A percentile compares a stretch with the other conserved stretches of the same genome.
phyloP scores from a whole-genome alignment of 1,140 invertebrate species.

The Trinorchestia longiramus region DNA sequence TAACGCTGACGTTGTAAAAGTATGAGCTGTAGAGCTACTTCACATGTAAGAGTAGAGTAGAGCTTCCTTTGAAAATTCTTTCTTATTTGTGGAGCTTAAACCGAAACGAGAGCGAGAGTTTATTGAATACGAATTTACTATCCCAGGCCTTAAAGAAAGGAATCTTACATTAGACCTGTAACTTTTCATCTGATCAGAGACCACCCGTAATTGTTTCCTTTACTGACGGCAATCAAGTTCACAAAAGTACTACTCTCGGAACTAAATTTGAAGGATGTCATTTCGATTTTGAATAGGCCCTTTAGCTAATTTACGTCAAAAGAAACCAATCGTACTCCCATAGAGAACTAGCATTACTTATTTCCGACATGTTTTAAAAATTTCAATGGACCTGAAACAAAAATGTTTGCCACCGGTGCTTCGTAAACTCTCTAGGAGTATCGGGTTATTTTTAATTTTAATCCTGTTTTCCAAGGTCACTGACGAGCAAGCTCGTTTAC shows the following conservation, averaged over 20 bases:
- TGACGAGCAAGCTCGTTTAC: no score
- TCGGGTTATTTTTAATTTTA: neutral
- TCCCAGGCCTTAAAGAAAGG: no score
- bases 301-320: neutral
- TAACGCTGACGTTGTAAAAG: no score
- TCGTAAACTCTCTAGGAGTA: neutral
- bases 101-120: no score
- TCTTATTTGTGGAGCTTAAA: no score
- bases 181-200: neutral
- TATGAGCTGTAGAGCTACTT: no score
- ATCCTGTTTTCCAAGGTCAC: neutral
- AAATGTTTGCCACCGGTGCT: neutral
- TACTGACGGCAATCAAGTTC: neutral
- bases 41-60: no score
- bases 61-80: no score
- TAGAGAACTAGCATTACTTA: neutral
- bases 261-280: neutral
- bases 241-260: neutral
- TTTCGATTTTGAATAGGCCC: neutral
- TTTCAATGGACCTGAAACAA: neutral
- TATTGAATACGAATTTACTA: no score
- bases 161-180: no score
- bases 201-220: neutral
- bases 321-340: neutral
- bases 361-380: neutral